phyloP scores from a whole-genome alignment of 92 coral and sea anemone genomes.

The Plumapathes pennacea region DNA sequence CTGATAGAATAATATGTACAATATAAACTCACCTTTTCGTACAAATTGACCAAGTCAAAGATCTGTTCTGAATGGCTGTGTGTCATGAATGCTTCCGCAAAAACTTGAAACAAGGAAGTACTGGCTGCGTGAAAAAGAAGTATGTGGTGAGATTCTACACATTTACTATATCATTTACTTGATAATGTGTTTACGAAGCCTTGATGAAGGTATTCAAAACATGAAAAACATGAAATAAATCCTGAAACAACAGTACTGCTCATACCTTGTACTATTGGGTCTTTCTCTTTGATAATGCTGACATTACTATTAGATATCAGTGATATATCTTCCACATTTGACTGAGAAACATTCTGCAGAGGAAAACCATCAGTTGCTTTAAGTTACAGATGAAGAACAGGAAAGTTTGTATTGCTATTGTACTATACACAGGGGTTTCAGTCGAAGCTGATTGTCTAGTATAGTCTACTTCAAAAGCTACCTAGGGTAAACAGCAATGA shows the following conservation, averaged over 20 bases:
- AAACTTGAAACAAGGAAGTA: conserved; percentile 81
- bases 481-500: no score
- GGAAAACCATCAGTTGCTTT: no score
- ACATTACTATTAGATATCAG: conserved; percentile 50
- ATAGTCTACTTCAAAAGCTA: no score
- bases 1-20: neutral
- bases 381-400: no score
- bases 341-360: conserved; percentile 56
- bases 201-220: no score
- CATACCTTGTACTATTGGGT: conserved; percentile 85
- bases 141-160: neutral
- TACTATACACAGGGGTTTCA: no score
- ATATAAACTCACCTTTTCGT: conserved; percentile 72
- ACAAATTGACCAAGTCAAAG: conserved; percentile 77
- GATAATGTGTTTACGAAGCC: no score
- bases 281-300: conserved; percentile 73
- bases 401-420: no score
- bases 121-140: conserved; percentile 57
- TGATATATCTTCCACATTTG: conserved; percentile 61
- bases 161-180: neutral
- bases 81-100: conserved; percentile 67
- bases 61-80: conserved; percentile 79
- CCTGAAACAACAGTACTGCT: neutral
- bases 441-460: no score
- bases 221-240: neutral